Percentiles rank a stretch among this genome's conserved stretches.
phyloP scores from a whole-genome alignment of 2,113 vertebrate genomes.

The Tetrax tetrax region DNA sequence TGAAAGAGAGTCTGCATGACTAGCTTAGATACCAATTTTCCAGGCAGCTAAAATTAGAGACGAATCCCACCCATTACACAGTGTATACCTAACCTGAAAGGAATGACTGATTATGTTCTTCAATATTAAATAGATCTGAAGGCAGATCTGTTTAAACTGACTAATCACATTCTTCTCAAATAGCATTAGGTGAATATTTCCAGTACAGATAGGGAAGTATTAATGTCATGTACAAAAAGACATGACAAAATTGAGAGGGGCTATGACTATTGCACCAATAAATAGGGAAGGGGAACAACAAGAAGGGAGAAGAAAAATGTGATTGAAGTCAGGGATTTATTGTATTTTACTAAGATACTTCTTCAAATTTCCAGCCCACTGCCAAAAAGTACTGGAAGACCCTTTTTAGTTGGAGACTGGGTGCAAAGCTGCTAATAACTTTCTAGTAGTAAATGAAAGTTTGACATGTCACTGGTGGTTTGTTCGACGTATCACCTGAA shows the following conservation, averaged over 20 bases:
- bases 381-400: not conserved
- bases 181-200: not conserved
- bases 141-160: slow-evolving; percentile 28
- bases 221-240: not conserved
- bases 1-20: not conserved
- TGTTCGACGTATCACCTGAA: not conserved
- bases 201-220: not conserved
- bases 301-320: not conserved
- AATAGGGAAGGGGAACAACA: not conserved
- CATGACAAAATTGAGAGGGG: not conserved
- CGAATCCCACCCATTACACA: not conserved
- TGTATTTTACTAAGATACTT: not conserved
- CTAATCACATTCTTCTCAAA: not conserved
- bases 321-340: not conserved
- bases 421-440: not conserved
- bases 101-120: slow-evolving; percentile 1
- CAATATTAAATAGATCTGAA: not conserved
- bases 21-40: not conserved
- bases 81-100: slow-evolving; percentile 16
- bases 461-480: not conserved
- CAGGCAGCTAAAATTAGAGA: slow-evolving; percentile 39
- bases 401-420: not conserved
- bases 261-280: not conserved
- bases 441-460: not conserved
- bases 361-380: not conserved